phyloP scores from a whole-genome alignment of 2,797 vertebrate genomes.

The Thunnus albacares region DNA sequence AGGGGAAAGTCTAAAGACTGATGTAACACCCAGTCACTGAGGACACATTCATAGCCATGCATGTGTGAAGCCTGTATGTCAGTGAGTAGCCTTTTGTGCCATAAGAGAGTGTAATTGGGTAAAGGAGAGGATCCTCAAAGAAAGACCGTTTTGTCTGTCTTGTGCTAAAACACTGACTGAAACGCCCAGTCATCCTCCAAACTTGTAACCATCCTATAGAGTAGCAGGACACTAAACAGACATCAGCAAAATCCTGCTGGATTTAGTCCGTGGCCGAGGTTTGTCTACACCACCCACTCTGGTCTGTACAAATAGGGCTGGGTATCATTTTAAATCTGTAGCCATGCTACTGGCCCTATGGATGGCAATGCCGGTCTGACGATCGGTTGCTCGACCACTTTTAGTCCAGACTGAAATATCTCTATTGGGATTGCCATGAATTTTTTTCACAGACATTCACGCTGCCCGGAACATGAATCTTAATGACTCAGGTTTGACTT shows the following conservation, averaged over 20 bases:
- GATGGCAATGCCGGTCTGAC: background rate
- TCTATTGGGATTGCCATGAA: background rate
- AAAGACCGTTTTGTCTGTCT: constrained; percentile 27
- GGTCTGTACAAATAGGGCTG: background rate
- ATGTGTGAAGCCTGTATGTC: constrained; percentile 47
- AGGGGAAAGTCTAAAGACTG: constrained; percentile 73
- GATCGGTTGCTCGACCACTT: background rate
- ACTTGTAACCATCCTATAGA: constrained; percentile 7
- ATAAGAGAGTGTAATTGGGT: constrained; percentile 28
- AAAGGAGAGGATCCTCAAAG: constrained; percentile 22
- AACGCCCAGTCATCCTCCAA: constrained; percentile 11
- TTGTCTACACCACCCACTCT: background rate
- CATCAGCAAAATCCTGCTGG: background rate
- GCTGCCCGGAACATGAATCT: no score
- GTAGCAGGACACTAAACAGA: constrained; percentile 1
- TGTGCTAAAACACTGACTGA: constrained; percentile 31
- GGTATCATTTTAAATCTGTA: background rate
- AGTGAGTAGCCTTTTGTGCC: constrained; percentile 51
- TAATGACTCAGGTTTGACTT: background rate
- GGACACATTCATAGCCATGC: constrained; percentile 57
- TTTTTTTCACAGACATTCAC: background rate
- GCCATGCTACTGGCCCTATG: background rate
- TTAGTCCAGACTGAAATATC: background rate
- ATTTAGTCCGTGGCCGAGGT: background rate
- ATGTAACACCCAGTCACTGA: constrained; percentile 67